Conservation (phyloP, 2,113 vertebrate genomes). For the Paradoxurus hermaphroditus region DNA sequence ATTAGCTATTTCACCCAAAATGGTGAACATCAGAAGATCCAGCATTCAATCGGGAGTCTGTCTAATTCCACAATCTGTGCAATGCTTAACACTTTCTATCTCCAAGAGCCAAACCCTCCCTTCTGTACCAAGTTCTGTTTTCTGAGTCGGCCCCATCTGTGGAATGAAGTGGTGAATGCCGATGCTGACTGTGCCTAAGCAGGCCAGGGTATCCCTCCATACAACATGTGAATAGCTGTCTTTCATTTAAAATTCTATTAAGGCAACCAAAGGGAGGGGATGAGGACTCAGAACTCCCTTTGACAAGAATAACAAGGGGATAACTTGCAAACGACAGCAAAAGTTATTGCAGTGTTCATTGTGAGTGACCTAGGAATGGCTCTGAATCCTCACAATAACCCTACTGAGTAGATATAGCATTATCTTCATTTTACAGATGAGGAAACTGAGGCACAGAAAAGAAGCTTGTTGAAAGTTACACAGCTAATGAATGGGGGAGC, state of each 20-base stretch:
- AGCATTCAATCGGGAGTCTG: neutral
- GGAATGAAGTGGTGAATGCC: neutral
- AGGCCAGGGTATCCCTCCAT: neutral
- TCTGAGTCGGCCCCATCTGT: neutral
- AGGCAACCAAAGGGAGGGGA: neutral
- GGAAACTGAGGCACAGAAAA: neutral
- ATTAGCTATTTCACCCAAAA: neutral
- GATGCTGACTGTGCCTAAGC: neutral
- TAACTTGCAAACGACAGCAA: neutral
- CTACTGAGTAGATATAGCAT: neutral
- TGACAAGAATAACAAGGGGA: neutral
- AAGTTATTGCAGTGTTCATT: no score
- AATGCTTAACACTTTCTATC: neutral
- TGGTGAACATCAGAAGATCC: neutral
- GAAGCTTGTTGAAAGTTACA: neutral
- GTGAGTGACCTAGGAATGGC: rapidly evolving
- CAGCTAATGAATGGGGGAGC: neutral
- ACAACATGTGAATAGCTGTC: neutral
- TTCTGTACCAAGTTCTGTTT: neutral
- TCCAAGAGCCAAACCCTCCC: neutral
- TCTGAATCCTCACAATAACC: neutral
- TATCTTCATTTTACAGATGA: neutral
- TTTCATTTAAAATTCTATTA: neutral
- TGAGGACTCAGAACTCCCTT: neutral
- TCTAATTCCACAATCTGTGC: neutral